Percentiles rank a stretch among this genome's conserved stretches.
These are phyloP conservation scores for Macrotus californicus DNA, from an alignment of 2,113 vertebrate genomes.

Conservation along the genomic window DNA sequence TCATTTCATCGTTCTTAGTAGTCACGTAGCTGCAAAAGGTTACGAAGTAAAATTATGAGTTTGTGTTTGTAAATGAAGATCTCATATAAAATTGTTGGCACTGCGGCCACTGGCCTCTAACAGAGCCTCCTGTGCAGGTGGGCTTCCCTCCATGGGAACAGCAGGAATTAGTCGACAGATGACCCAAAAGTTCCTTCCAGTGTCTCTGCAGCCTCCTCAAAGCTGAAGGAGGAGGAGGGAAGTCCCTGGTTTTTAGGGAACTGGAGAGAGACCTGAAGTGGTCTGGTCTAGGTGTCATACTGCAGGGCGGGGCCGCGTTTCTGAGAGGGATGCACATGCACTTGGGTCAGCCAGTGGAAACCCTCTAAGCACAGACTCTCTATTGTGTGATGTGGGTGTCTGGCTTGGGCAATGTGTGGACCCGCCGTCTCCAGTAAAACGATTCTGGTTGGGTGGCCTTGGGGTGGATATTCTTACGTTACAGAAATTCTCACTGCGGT, in stretches of 20 bases:
- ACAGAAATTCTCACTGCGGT: background rate
- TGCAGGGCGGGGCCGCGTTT: background rate
- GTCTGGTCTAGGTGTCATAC: background rate
- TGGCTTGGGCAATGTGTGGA: background rate
- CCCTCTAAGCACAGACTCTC: background rate
- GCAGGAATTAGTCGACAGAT: background rate
- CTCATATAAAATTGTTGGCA: background rate
- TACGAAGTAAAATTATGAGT: background rate
- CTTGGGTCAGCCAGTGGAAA: background rate
- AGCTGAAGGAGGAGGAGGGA: background rate
- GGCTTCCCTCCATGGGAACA: background rate
- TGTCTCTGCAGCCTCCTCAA: background rate
- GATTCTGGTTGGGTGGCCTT: background rate
- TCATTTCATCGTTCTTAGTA: background rate
- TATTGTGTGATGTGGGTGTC: fast-evolving
- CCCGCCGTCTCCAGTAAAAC: background rate
- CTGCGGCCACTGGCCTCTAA: background rate
- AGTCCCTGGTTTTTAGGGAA: background rate
- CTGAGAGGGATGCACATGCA: fast-evolving
- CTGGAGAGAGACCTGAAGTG: background rate
- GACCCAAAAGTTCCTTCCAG: background rate
- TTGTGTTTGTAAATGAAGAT: background rate
- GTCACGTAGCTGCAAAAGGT: background rate
- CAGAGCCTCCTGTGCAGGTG: background rate
- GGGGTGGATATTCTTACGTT: background rate